Evolutionary conservation across 2,113 vertebrate species (phyloP).

Genomic region (Carassius carassius): DNA sequence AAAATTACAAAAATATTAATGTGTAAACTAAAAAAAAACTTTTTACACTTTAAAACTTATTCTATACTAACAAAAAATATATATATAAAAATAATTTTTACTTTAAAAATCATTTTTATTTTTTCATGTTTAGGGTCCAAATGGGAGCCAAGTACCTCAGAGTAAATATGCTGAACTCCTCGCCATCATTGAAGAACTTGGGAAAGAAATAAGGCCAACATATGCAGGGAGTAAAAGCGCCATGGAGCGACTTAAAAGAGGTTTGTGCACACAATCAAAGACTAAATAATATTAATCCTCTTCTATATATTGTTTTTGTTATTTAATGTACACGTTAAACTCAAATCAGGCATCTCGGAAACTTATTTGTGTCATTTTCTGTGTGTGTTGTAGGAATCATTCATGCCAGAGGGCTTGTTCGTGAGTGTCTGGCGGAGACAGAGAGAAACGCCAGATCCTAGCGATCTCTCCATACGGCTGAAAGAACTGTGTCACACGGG

Average conservation of each 20-base stretch:
- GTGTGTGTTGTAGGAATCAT: conserved; percentile 84
- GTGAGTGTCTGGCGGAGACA: conserved; percentile 96
- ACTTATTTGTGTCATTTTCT: too few relatives aligned
- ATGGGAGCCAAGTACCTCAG: conserved; percentile 92
- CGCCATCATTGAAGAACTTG: conserved; percentile 96
- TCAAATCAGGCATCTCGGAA: background rate
- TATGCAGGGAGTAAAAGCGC: conserved; percentile 98
- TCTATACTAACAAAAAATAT: background rate
- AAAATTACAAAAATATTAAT: too few relatives aligned
- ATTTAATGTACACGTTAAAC: background rate
- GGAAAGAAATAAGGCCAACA: conserved; percentile 96
- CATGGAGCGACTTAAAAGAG: conserved; percentile 97
- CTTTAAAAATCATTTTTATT: too few relatives aligned
- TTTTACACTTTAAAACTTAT: background rate
- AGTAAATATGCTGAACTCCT: conserved; percentile 98
- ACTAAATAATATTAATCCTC: background rate
- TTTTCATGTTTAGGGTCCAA: conserved; percentile 77
- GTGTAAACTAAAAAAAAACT: too few relatives aligned
- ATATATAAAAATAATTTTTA: too few relatives aligned
- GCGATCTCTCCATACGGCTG: conserved; percentile 61
- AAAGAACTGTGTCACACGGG: conserved; percentile 45
- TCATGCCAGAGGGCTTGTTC: conserved; percentile 93
- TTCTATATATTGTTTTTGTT: too few relatives aligned
- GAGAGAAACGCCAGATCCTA: conserved; percentile 96
- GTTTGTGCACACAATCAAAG: conserved; percentile 53